Conservation (phyloP, 1,140 invertebrate species). For the Zaprionus inermis region DNA sequence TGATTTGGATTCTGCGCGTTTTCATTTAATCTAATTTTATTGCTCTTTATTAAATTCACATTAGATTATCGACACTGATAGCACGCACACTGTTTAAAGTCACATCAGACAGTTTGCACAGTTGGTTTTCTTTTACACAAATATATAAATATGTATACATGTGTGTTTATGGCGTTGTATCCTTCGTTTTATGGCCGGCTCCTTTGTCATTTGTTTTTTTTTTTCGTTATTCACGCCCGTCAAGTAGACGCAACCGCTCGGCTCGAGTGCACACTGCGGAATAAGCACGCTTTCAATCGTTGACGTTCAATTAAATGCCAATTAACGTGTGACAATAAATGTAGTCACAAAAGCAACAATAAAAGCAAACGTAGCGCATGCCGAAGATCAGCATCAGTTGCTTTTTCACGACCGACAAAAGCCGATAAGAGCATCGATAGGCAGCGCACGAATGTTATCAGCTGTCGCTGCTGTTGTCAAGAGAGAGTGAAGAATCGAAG, state of each 20-base stretch:
- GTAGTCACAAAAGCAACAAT: conserved; percentile 28
- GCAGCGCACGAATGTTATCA: conserved; percentile 59
- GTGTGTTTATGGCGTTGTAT: conserved; percentile 3
- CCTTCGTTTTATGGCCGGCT: conserved; percentile 40
- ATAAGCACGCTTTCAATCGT: conserved; percentile 61
- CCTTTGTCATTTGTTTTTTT: conserved; percentile 26
- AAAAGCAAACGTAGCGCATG: conserved; percentile 22
- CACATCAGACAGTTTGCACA: conserved; percentile 16
- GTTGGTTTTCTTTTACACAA: conserved; percentile 6
- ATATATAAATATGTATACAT: background rate
- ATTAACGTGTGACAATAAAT: conserved; percentile 80
- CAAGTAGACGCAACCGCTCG: conserved; percentile 46
- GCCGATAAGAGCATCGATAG: conserved; percentile 62
- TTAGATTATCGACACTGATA: conserved; percentile 35
- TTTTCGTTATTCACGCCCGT: background rate
- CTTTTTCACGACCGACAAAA: conserved; percentile 49
- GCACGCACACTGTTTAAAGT: conserved; percentile 37
- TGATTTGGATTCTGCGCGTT: conserved; percentile 65
- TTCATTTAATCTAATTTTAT: conserved; percentile 45
- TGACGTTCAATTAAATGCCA: conserved; percentile 78
- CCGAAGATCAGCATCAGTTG: conserved; percentile 57
- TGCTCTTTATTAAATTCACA: conserved; percentile 35
- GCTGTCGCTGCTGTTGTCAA: background rate
- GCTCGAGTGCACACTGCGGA: conserved; percentile 59
- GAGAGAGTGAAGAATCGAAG: conserved; percentile 8